These are phyloP conservation scores for Myiozetetes cayanensis DNA, from an alignment of 2,113 vertebrate species.

Conservation along the genomic window DNA sequence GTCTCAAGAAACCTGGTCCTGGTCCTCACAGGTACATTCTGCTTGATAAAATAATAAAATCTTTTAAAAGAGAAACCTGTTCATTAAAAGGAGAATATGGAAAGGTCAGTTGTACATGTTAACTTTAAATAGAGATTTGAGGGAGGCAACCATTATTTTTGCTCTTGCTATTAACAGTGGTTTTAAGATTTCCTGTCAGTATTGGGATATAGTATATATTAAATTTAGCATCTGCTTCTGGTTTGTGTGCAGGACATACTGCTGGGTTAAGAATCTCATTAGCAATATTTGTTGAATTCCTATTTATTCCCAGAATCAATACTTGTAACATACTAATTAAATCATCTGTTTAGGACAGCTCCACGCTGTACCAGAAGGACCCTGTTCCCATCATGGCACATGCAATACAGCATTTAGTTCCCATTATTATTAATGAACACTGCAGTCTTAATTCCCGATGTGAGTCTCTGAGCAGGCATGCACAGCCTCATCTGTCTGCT, in stretches of 20 bases:
- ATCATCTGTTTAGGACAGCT: conserved; percentile 50
- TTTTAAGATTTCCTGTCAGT: conserved; percentile 25
- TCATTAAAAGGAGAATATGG: background rate
- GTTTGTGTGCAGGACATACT: background rate
- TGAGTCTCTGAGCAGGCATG: conserved; percentile 4
- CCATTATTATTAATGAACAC: conserved; percentile 60
- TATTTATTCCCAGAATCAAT: conserved; percentile 58
- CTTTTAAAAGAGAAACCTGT: background rate
- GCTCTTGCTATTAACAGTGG: background rate
- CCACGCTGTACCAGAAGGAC: conserved; percentile 38
- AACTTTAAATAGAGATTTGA: background rate
- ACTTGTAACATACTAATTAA: conserved; percentile 50
- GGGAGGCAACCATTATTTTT: background rate
- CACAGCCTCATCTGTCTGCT: background rate
- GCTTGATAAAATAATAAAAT: background rate
- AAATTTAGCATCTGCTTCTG: conserved; percentile 29
- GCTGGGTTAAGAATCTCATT: conserved; percentile 45
- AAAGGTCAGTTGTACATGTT: background rate
- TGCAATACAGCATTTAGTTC: conserved; percentile 41
- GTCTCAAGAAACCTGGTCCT: background rate
- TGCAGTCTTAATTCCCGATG: conserved; percentile 49
- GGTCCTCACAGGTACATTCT: background rate
- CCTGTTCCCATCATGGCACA: background rate
- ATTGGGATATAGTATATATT: background rate
- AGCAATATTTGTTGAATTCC: conserved; percentile 47